Base-by-base conservation (phyloP, 2,113 vertebrate genomes). In the Zosterops hypoxanthus region DNA sequence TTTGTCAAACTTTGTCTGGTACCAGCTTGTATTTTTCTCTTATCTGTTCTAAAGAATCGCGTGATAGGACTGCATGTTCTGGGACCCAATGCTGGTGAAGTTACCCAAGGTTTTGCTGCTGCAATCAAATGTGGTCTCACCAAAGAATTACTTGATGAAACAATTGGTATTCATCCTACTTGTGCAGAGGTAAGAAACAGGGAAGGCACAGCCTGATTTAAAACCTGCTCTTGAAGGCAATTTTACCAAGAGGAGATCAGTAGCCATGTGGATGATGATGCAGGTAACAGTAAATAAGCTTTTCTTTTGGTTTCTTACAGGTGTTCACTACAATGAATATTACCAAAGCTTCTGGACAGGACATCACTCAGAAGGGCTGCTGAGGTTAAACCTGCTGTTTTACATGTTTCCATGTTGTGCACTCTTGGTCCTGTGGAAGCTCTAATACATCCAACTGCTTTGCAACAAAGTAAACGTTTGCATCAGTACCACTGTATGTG, bases 121-220 rank as follows among this genome's bases (percentile, higher is more conserved):
- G 99, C 99, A 68, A 99, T 99, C 97, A 99, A 99, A 91, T 99
- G 99, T 91, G 99, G 99, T 2, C 96, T 98, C 69, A 99, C 99
- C 14, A 99, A 99, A 78, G 98, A 98, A 47, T 97, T 98, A 77
- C 98, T 99, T 50, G 98, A 99, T 95, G 87, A 92, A 93, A 99
- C 99, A 28, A 99, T 99, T 50, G 99, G 99, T 52, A 99, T 99
- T 79, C 99, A 99, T 91, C 99, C 99, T 23, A 99, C 99, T 8
- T 99, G 99, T 85, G 99, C 98, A 72, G 99, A 99, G 99, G 99
- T 99, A 95, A 71, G 93, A 26, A 75, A 39, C 34, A 23, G 72
- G 11, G 7, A 46, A 9, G 26, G 26, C 29, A 68, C 22, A 69
- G 12, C 44, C 71, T 47, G 26, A 28, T 86, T 65, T 61, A 65